These are phyloP conservation scores for Ochotona princeps DNA, from an alignment of 2,113 vertebrate genomes.

Conservation along the genomic window DNA sequence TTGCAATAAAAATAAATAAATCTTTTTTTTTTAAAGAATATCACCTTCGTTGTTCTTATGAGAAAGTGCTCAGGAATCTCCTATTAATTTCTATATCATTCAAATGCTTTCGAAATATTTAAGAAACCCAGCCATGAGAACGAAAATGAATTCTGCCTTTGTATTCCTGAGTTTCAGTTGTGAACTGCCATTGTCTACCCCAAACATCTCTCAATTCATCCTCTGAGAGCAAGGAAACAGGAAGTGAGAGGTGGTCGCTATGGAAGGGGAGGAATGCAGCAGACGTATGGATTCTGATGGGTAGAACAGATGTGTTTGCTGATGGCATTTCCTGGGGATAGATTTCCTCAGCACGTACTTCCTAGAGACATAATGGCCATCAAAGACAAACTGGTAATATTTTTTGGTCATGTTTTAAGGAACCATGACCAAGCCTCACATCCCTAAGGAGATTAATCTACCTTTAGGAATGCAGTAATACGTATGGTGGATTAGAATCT, in stretches of 20 bases:
- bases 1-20: no score
- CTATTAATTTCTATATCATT: not conserved
- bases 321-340: not conserved
- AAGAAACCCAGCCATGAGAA: not conserved
- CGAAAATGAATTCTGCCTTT: not conserved
- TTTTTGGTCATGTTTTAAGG: slow-evolving; percentile 17
- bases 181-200: not conserved
- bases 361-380: not conserved
- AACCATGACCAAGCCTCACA: not conserved
- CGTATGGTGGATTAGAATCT: not conserved
- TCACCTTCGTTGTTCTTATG: slow-evolving; percentile 7
- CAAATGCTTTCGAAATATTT: slow-evolving; percentile 29
- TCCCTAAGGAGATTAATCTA: not conserved
- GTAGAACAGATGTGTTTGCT: not conserved
- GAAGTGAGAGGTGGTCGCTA: not conserved
- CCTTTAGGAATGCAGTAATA: not conserved
- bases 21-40: no score
- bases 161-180: not conserved
- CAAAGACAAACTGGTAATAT: not conserved
- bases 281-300: not conserved
- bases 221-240: not conserved
- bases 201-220: not conserved
- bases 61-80: slow-evolving; percentile 1
- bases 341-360: not conserved
- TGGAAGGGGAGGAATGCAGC: not conserved